Evolutionary conservation across 1,140 invertebrate species (phyloP), one percentile per base, ranked within the genome.

Genomic region (Drosophila sechellia): DNA sequence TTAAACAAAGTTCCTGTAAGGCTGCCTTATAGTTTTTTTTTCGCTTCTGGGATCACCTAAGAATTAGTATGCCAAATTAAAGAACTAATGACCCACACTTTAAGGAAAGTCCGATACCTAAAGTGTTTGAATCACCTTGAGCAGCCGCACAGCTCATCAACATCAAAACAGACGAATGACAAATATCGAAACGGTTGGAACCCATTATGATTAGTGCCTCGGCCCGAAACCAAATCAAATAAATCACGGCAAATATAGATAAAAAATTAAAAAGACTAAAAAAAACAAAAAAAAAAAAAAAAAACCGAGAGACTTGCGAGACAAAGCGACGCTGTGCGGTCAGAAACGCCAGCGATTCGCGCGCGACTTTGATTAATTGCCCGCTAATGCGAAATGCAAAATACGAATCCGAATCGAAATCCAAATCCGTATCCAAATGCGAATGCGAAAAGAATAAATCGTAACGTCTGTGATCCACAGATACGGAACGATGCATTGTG

Each of bases 291-390:
- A 43, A 68, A 27, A 61, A 61, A 42, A 34, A 42, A 27, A 43
- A 68, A 22, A 72, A 54, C 48, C 15, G 34, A 64, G 12, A 64
- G 71, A 66, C 48, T 37, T 45, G 61, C 83, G 70, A 86, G 83
- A 81, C 83, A 79, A 31, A 34, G 73, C 65, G 78, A 71, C 71
- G 74, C 50, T 35, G 8, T 20, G 34, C 50, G 34, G 34, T 37
- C 10, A 46, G 68, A 79, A 79, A 70, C 59, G 73, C 68, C n/a
- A 56, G 63, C 40, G 70, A 84, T 68, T 54, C 81, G 81, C 81
- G 60, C 73, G 79, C 78, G 68, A 49, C 75, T 81, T 83, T 86
- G 75, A 87, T 87, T 86, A 86, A 87, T 86, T 76, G 70, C 64
- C 25, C 42, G 27, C 34, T 20, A 74, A 58, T 70, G 77, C 69